A percentile compares a stretch with the other conserved stretches of the same genome.
Evolutionary conservation across 2,113 vertebrate species (phyloP).

Genomic region (Ptychochromis oligacanthus): DNA sequence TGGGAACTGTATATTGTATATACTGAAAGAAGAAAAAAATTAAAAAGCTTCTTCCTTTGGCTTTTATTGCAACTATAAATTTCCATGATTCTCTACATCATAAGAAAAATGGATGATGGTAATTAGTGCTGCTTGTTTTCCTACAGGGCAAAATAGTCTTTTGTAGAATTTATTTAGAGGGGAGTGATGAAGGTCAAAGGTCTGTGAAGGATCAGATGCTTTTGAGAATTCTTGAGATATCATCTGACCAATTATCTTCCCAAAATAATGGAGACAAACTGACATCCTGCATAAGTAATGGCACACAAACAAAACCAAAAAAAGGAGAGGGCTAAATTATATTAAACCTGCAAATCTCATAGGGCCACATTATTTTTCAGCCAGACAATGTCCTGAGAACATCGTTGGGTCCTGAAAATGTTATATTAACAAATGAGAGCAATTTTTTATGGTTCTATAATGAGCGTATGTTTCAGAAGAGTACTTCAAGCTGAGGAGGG

Average conservation of each 20-base stretch:
- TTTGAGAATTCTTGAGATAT: slow-evolving; percentile 18
- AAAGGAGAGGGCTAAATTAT: slow-evolving; percentile 22
- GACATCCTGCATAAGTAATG: slow-evolving; percentile 16
- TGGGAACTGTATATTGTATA: neutral
- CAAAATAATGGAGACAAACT: slow-evolving; percentile 31
- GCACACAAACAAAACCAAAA: slow-evolving; percentile 24
- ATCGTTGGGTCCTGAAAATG: slow-evolving; percentile 54
- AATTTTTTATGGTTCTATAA: slow-evolving; percentile 70
- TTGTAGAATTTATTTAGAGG: slow-evolving; percentile 23
- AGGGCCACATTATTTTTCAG: slow-evolving; percentile 59
- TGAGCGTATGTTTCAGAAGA: slow-evolving; percentile 69
- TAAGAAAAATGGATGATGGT: slow-evolving; percentile 20
- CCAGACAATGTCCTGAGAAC: slow-evolving; percentile 52
- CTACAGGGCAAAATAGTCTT: neutral
- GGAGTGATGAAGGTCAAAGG: slow-evolving; percentile 21
- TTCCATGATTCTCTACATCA: slow-evolving; percentile 22
- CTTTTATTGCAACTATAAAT: slow-evolving; percentile 34
- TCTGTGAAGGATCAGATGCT: slow-evolving; percentile 31
- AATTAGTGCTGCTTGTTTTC: slow-evolving; percentile 11
- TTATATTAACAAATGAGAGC: slow-evolving; percentile 73
- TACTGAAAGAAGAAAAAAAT: neutral
- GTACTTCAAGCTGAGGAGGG: slow-evolving; percentile 70
- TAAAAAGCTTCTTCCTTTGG: slow-evolving; percentile 8
- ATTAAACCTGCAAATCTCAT: slow-evolving; percentile 36
- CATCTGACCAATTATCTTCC: slow-evolving; percentile 41